Conservation (phyloP, 2,113 vertebrate genomes). For the Trochalopteron elliotii region DNA sequence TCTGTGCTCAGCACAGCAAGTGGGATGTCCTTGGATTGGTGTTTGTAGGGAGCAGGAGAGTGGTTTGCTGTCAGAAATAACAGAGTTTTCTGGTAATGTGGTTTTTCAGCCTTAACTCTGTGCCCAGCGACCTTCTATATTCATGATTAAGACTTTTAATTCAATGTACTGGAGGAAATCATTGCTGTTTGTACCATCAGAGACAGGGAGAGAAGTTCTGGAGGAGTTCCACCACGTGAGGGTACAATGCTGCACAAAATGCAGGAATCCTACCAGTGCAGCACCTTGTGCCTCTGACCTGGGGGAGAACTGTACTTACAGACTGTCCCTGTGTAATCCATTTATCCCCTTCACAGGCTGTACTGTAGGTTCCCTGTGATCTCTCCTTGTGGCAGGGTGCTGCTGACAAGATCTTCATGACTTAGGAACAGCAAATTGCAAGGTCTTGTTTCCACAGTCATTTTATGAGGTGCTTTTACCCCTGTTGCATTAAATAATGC, state of each 20-base stretch:
- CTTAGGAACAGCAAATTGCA: not conserved
- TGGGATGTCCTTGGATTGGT: not conserved
- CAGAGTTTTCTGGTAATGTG: not conserved
- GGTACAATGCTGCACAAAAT: not conserved
- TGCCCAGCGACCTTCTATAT: not conserved
- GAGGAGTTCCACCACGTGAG: too few species aligned
- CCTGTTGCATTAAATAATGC: not conserved
- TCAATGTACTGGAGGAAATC: not conserved
- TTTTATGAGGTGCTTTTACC: not conserved
- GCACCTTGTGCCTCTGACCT: not conserved
- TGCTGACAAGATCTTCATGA: not conserved
- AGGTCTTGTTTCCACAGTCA: not conserved
- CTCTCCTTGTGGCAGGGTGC: not conserved
- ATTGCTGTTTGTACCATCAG: not conserved
- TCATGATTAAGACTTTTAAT: not conserved
- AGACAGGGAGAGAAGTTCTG: not conserved
- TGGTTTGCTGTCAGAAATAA: not conserved
- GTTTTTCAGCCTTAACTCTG: not conserved
- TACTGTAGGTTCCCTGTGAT: fast-evolving
- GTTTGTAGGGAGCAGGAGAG: not conserved
- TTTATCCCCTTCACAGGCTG: fast-evolving
- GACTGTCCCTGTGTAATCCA: fast-evolving
- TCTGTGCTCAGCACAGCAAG: not conserved
- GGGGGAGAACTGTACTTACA: not conserved
- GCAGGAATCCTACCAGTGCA: fast-evolving